Percentiles rank a stretch among this genome's conserved stretches.
Evolutionary conservation across 2,888 invertebrate species (phyloP).

Genomic region (Biston stratarius): DNA sequence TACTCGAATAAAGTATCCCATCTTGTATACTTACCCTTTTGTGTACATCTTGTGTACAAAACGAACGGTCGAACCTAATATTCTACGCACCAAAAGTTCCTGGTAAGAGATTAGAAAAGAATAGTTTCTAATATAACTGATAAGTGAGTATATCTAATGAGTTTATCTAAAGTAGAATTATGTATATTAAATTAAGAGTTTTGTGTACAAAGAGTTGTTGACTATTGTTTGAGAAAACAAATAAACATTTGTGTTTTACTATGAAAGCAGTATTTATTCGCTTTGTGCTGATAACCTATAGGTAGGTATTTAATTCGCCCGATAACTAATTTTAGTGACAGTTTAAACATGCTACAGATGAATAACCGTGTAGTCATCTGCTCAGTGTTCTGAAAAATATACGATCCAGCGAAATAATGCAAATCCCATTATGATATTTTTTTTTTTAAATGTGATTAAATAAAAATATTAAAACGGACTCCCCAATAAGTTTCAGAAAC

Average conservation of each 20-base stretch:
- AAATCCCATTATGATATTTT: too few species aligned
- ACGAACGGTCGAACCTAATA: not conserved
- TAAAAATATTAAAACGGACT: too few species aligned
- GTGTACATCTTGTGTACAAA: not conserved
- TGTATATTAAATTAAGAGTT: constrained; percentile 63
- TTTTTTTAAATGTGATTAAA: too few species aligned
- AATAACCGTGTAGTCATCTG: too few species aligned
- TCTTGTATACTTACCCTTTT: not conserved
- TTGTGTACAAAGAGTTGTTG: constrained; percentile 53
- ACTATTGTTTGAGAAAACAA: constrained; percentile 52
- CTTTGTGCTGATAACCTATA: constrained; percentile 1
- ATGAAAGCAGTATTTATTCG: constrained; percentile 13
- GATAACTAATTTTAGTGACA: not conserved
- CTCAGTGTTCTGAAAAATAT: too few species aligned
- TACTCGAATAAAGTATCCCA: not conserved
- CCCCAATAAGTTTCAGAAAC: too few species aligned
- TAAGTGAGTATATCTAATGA: constrained; percentile 4
- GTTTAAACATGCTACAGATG: too few species aligned
- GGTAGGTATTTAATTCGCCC: not conserved
- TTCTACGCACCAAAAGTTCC: not conserved
- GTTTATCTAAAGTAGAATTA: constrained; percentile 38
- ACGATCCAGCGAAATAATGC: too few species aligned
- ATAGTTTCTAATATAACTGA: not conserved
- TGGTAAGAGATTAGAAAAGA: not conserved
- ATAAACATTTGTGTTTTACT: constrained; percentile 45